Base-by-base conservation (phyloP, 2,797 vertebrate species). In the Hybognathus amarus region DNA sequence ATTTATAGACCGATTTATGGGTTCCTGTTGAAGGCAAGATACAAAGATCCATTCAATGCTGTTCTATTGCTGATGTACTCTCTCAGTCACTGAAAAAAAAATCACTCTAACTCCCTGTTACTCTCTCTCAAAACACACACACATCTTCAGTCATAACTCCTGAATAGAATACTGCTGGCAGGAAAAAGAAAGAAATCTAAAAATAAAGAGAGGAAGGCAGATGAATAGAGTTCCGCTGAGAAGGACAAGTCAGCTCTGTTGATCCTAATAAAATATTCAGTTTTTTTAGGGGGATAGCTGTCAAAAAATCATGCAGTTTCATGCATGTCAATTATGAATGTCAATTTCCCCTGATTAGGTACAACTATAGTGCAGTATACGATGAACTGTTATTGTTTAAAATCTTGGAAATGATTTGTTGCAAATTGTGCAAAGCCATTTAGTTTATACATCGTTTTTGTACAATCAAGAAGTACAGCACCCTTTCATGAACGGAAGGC, bases 1-100 rank as follows among this genome's bases (percentile, higher is more conserved):
- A 93, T 94, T 94, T 93, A 93, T 93, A 87, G 84, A 85, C 77
- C 91, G 92, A 88, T 87, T 85, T 92, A 88, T 92, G 89, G 93
- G 88, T 92, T 87, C 84, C 89, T 91, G 88, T 89, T 89, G 91
- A 90, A 91, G 90, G 69, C 50, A 85, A 71, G 42, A 68, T 52
- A 81, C 78, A 85, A 45, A 90, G 88, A 63, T 80, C 40, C 24
- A 74, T 74, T 77, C 67, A 80, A 10, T 45, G 67, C 67, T 24
- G 27, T 70, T 70, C 17, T 22, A 9, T 40, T 68, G 63, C 33
- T 18, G 61, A 50, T 71, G 24, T 47, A 18, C 68, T 45, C 42
- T 13, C 17, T 13, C 38, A 64, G 45, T 79, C 67, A 59, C 5
- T 4, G 38, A 64, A 64, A 79, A 61, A 79, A 61, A 77, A 79